Evolutionary conservation across 2,113 vertebrate species (phyloP), one percentile per base, ranked within the genome.

Genomic region (Caloenas nicobarica): DNA sequence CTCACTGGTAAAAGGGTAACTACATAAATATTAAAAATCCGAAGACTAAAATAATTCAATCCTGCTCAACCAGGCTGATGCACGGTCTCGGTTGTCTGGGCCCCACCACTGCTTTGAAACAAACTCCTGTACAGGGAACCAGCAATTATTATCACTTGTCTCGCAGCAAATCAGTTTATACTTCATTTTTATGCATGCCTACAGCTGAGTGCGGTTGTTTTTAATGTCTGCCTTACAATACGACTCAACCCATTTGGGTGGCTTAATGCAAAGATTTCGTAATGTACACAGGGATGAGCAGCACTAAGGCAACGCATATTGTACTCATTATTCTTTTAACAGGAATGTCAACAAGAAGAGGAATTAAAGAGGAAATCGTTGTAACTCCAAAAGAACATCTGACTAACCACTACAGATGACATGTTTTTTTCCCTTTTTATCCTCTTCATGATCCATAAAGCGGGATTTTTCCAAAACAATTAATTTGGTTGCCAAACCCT

Each of bases 361-460:
- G 96, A 97, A 97, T 97, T 96, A 98, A 93, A 96, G 94, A 94
- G 87, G 94, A 95, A 96, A 96, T 95, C 61, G 74, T 61, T 93
- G 94, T 96, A 97, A 96, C 96, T 96, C 97, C 94, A 97, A 97
- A 97, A 97, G 96, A 97, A 95, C 95, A 97, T 97, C 97, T 97
- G 95, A 97, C 95, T 95, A 95, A 95, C 94, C 89, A 85, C 79
- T 76, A 89, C 88, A 93, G 96, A 96, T 94, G 94, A 94, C 94
- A 95, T 95, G 94, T 88, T 93, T 97, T 38, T 93, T 93, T 94
- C 86, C 87, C 80, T 97, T 96, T 96, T 97, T 95, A 96, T 96
- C 96, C 94, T 87, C 95, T 94, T 90, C 85, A 10, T 69, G 93
- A 96, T 95, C 96, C 86, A 92, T 97, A 95, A 95, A 96, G 94